These are phyloP conservation scores for Eclectus roratus DNA, from an alignment of 2,113 vertebrate species.

Conservation along the genomic window DNA sequence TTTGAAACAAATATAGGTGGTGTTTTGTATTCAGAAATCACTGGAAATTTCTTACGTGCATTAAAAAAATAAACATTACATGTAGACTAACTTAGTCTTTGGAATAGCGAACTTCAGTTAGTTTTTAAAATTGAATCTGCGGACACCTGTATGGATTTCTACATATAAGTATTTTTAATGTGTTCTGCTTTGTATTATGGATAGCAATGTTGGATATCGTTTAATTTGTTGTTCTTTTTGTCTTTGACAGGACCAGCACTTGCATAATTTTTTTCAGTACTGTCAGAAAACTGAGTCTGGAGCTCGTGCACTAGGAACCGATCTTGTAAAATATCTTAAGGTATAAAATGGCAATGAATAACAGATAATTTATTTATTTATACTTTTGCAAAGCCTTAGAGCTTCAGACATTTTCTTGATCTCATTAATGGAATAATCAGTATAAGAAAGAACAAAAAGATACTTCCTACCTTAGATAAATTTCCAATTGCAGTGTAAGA, in stretches of 20 bases:
- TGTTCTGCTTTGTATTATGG: background rate
- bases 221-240: constrained; percentile 12
- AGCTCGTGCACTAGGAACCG: constrained; percentile 82
- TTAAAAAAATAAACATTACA: background rate
- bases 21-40: background rate
- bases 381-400: background rate
- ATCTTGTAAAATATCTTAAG: constrained; percentile 97
- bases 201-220: background rate
- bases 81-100: background rate
- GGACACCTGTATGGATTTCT: background rate
- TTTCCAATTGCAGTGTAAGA: background rate
- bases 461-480: background rate
- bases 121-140: background rate
- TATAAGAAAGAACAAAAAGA: background rate
- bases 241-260: constrained; percentile 89
- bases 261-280: constrained; percentile 98
- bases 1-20: background rate
- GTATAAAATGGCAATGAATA: constrained; percentile 71
- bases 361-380: background rate
- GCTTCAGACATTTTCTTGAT: background rate
- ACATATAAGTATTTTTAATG: background rate
- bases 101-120: background rate
- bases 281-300: constrained; percentile 85
- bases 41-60: background rate
- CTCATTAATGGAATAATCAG: background rate